Conservation (phyloP, 2,888 invertebrate genomes). For the Lithophane semibrunnea region DNA sequence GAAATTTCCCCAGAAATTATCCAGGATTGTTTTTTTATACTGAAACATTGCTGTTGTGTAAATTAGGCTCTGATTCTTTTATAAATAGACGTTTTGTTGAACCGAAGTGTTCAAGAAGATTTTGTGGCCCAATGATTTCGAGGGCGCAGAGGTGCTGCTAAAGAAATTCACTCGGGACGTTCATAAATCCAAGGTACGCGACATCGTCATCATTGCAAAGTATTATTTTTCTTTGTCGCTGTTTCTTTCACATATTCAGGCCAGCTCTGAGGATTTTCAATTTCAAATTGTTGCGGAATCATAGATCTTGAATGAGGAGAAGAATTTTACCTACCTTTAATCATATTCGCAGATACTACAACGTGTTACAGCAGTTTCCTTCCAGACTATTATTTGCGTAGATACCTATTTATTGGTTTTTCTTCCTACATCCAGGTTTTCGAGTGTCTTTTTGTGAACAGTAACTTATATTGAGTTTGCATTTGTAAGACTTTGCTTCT, state of each 20-base stretch:
- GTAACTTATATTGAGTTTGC: background rate
- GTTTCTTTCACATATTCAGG: background rate
- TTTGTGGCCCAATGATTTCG: background rate
- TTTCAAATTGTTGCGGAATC: background rate
- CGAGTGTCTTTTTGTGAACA: background rate
- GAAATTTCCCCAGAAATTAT: background rate
- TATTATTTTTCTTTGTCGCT: background rate
- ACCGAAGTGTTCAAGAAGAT: background rate
- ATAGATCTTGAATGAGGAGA: background rate
- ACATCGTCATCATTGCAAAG: background rate
- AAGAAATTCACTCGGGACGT: background rate
- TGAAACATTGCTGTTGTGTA: background rate
- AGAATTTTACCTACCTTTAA: background rate
- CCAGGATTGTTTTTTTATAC: background rate
- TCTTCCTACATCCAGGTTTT: background rate
- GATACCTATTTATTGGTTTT: background rate
- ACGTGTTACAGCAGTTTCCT: slow-evolving; percentile 1
- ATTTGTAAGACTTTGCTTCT: background rate
- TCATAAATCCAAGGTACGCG: slow-evolving; percentile 11
- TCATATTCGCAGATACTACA: slow-evolving; percentile 4
- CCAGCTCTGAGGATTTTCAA: background rate
- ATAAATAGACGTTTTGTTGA: no score
- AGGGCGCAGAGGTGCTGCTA: background rate
- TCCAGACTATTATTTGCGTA: slow-evolving; percentile 3
- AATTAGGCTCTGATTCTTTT: background rate